Conservation (phyloP, 2,888 invertebrate genomes). For the Tachina fera region DNA sequence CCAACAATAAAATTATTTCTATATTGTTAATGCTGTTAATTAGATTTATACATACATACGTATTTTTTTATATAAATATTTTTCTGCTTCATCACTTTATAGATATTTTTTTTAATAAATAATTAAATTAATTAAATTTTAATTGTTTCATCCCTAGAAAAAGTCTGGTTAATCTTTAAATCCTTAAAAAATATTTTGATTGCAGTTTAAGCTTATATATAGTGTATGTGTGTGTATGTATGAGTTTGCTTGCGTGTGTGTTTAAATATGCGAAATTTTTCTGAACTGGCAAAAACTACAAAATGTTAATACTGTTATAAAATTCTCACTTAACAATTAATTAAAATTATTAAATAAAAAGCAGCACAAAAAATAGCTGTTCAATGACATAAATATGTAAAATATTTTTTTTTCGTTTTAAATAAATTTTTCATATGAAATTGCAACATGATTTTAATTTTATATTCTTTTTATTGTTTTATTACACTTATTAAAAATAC, state of each 20-base stretch:
- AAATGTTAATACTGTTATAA: constrained; percentile 31
- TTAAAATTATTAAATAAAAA: constrained; percentile 36
- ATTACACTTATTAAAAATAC: constrained; percentile 32
- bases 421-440: not conserved
- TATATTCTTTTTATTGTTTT: constrained; percentile 14
- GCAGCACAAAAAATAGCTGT: not conserved
- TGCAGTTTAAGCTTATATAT: not conserved
- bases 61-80: no score
- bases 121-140: not conserved
- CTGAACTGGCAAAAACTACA: not conserved
- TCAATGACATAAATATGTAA: constrained; percentile 27
- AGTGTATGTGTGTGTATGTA: no score
- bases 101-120: no score
- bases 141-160: not conserved
- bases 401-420: constrained; percentile 1
- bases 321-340: constrained; percentile 50
- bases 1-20: no score
- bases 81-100: no score
- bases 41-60: no score
- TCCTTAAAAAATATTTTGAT: not conserved
- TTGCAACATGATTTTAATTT: constrained; percentile 15
- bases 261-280: no score
- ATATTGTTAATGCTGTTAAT: no score
- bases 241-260: no score
- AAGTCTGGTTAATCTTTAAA: constrained; percentile 3